These are phyloP conservation scores for Melitaea athalia DNA, from an alignment of 2,888 invertebrate species.

Conservation along the genomic window DNA sequence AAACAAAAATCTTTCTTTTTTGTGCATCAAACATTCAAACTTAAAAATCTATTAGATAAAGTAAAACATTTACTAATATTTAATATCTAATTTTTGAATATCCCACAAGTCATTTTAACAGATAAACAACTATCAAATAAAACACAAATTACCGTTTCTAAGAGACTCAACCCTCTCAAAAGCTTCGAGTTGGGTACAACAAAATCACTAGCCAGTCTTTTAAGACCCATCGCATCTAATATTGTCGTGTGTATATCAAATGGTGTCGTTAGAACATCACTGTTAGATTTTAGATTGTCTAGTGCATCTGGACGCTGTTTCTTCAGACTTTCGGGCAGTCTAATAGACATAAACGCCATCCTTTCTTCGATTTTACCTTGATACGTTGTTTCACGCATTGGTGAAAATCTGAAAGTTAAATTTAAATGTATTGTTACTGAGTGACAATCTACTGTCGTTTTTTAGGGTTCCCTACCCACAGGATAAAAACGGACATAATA, in stretches of 20 bases:
- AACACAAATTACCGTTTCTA: constrained; percentile 40
- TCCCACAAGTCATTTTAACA: too few species aligned
- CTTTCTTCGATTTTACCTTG: constrained; percentile 93
- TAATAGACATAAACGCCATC: constrained; percentile 91
- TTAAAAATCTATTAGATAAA: too few species aligned
- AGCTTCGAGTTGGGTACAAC: constrained; percentile 36
- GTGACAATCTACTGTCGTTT: not conserved
- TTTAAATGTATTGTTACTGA: not conserved
- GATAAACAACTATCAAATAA: too few species aligned
- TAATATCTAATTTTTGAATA: too few species aligned
- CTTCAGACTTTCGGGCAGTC: constrained; percentile 87
- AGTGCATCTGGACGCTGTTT: constrained; percentile 83
- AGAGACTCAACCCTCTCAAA: constrained; percentile 43
- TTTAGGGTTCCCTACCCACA: too few species aligned
- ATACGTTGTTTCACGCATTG: constrained; percentile 40
- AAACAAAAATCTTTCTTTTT: too few species aligned
- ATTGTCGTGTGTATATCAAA: constrained; percentile 92
- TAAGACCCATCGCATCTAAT: constrained; percentile 43
- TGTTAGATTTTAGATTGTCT: constrained; percentile 84
- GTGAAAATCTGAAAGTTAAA: constrained; percentile 37
- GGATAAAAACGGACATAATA: too few species aligned
- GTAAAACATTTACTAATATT: too few species aligned
- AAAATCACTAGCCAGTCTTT: constrained; percentile 36
- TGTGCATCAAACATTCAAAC: too few species aligned
- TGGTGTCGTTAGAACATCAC: constrained; percentile 88